Evolutionary conservation across 2,888 invertebrate species (phyloP).

Genomic region (Dione juno): DNA sequence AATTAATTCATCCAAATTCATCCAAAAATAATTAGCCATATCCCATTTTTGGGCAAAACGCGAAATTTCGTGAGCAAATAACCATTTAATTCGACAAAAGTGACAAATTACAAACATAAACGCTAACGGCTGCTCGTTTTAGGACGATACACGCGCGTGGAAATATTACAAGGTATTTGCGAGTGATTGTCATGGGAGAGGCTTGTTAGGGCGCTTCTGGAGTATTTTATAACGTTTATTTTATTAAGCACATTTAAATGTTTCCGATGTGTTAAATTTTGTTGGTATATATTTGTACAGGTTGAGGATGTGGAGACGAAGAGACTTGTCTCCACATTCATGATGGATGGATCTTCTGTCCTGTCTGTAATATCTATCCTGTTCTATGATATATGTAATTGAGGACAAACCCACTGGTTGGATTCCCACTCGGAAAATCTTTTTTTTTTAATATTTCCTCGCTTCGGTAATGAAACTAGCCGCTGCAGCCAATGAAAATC

Average conservation of each 20-base stretch:
- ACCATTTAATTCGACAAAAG: conserved; percentile 46
- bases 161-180: conserved; percentile 40
- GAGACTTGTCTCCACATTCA: too few relatives aligned
- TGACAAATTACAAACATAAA: conserved; percentile 48
- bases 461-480: neutral
- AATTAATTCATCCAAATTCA: neutral
- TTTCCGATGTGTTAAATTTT: neutral
- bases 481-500: too few relatives aligned
- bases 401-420: too few relatives aligned
- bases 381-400: too few relatives aligned
- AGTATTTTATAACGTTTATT: conserved; percentile 14
- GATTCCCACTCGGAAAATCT: too few relatives aligned
- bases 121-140: conserved; percentile 47
- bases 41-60: conserved; percentile 26
- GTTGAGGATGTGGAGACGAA: too few relatives aligned
- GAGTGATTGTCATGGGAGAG: conserved; percentile 34
- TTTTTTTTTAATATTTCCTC: too few relatives aligned
- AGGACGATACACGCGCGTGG: conserved; percentile 38
- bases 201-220: conserved; percentile 25
- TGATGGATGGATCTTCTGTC: too few relatives aligned
- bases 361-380: too few relatives aligned
- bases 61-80: conserved; percentile 42
- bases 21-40: conserved; percentile 7
- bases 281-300: too few relatives aligned
- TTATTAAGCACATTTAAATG: conserved; percentile 11